Conservation (phyloP, 2,888 invertebrate species). For the Eupithecia insigniata region DNA sequence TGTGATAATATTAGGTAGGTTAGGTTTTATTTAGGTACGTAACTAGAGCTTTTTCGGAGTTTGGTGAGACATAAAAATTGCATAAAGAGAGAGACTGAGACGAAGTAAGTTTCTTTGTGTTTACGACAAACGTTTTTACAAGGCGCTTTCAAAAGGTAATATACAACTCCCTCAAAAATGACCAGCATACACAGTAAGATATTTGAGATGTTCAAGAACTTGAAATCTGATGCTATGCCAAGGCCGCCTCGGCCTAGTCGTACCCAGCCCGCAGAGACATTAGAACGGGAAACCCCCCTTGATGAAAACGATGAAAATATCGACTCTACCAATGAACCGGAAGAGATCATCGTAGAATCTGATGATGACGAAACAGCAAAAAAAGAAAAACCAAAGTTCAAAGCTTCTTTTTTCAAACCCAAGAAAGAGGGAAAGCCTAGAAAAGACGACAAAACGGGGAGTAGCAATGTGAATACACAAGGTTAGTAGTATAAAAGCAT, state of each 20-base stretch:
- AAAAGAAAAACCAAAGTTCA: constrained; percentile 56
- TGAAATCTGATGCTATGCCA: constrained; percentile 82
- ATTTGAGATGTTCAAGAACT: constrained; percentile 70
- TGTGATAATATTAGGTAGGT: too few species aligned
- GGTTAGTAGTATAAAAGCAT: constrained; percentile 43
- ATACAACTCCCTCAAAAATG: constrained; percentile 44
- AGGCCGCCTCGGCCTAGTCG: constrained; percentile 68
- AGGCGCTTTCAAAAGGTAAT: background rate
- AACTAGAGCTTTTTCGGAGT: background rate
- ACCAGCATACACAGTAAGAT: constrained; percentile 58
- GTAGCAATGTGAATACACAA: constrained; percentile 70
- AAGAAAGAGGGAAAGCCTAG: constrained; percentile 48
- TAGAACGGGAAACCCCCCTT: constrained; percentile 34
- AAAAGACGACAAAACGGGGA: constrained; percentile 49
- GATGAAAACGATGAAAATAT: constrained; percentile 52
- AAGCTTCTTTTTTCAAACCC: constrained; percentile 55
- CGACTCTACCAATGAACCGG: constrained; percentile 52
- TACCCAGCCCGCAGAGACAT: constrained; percentile 43
- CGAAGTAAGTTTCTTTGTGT: constrained; percentile 14
- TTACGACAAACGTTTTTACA: background rate
- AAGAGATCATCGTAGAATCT: constrained; percentile 61
- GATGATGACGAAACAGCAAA: constrained; percentile 56
- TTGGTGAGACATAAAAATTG: background rate
- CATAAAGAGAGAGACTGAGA: background rate
- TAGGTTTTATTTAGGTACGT: too few species aligned